Evolutionary conservation across 2,113 vertebrate genomes (phyloP).

Genomic region (Calypte anna): DNA sequence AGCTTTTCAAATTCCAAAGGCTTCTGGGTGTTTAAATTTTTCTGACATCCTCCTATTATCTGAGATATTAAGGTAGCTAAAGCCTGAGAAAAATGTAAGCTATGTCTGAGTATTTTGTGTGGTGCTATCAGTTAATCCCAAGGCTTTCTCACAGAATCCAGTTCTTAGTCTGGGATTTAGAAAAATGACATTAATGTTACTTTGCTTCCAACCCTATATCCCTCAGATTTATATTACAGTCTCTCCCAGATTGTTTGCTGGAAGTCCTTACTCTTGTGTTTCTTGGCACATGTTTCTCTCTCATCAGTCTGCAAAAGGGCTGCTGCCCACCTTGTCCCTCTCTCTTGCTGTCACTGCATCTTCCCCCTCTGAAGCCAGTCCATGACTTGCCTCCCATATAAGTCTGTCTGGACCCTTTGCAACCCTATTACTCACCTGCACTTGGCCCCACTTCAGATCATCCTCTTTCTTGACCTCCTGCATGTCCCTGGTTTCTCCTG

Average conservation of each 20-base stretch:
- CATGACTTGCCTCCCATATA: neutral
- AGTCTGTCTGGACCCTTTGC: neutral
- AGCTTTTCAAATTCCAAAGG: slow-evolving; percentile 47
- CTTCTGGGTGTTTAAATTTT: slow-evolving; percentile 42
- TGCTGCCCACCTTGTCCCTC: neutral
- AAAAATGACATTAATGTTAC: slow-evolving; percentile 36
- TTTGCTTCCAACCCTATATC: neutral
- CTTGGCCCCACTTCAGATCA: neutral
- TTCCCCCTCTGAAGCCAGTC: neutral
- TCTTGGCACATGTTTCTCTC: neutral
- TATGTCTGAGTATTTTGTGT: slow-evolving; percentile 52
- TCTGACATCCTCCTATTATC: slow-evolving; percentile 49
- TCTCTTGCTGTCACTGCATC: neutral
- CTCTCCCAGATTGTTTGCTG: neutral
- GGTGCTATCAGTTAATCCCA: slow-evolving; percentile 59
- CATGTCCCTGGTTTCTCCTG: neutral
- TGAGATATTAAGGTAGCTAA: slow-evolving; percentile 54
- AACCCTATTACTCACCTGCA: neutral
- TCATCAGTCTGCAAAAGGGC: neutral
- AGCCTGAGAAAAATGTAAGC: slow-evolving; percentile 65
- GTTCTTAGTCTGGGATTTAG: slow-evolving; percentile 50
- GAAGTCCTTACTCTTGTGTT: neutral
- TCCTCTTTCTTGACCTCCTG: neutral
- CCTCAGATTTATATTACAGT: slow-evolving; percentile 13
- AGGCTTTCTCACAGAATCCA: slow-evolving; percentile 44